Percentiles rank a stretch among this genome's conserved stretches.
phyloP scores from a whole-genome alignment of 2,113 vertebrate species.

The Platichthys stellatus region DNA sequence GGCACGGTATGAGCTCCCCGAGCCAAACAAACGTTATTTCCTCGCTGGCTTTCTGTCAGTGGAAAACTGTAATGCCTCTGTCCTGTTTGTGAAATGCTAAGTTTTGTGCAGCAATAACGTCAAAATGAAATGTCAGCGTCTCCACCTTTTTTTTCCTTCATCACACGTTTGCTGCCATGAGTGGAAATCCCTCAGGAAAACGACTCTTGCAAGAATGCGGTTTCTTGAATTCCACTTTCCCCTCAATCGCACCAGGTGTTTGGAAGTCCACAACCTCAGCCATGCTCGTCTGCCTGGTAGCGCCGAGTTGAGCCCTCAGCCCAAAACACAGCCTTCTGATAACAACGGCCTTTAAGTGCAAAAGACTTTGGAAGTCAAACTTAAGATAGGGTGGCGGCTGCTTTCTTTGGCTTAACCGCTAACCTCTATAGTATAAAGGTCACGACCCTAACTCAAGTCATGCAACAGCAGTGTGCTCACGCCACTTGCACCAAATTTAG shows the following conservation, averaged over 20 bases:
- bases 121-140: background rate
- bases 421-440: constrained; percentile 2
- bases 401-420: background rate
- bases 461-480: background rate
- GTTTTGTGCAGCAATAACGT: background rate
- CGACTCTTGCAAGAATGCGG: background rate
- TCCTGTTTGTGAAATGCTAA: constrained; percentile 4
- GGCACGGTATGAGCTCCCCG: constrained; percentile 6
- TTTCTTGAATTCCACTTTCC: constrained; percentile 5
- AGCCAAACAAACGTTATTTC: constrained; percentile 23
- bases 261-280: background rate
- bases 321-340: background rate
- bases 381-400: background rate
- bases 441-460: constrained; percentile 2
- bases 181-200: background rate
- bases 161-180: background rate
- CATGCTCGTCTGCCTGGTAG: background rate
- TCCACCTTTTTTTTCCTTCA: background rate
- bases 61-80: constrained; percentile 31
- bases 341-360: constrained; percentile 17
- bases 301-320: background rate
- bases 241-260: background rate
- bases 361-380: constrained; percentile 44
- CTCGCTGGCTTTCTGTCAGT: constrained; percentile 22
- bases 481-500: background rate